Conservation (phyloP, 2,797 vertebrate genomes). For the Nyctalus aviator region DNA sequence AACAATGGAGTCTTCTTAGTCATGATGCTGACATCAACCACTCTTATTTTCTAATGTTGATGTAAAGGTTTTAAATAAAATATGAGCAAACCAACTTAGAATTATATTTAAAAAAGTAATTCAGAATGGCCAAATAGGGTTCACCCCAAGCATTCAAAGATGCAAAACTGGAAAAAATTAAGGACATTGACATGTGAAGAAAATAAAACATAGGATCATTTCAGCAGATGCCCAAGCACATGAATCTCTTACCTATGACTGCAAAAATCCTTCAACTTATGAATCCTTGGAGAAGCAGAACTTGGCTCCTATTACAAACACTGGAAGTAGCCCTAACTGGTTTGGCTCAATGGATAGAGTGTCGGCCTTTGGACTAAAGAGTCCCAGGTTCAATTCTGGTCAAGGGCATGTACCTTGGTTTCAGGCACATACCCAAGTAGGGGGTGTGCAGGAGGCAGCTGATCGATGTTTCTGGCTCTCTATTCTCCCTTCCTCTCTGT, state of each 20-base stretch:
- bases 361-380: too few species aligned
- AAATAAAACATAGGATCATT: not conserved
- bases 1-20: not conserved
- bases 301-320: not conserved
- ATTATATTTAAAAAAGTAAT: not conserved
- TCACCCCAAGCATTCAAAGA: not conserved
- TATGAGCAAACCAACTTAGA: not conserved
- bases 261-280: conserved; percentile 31
- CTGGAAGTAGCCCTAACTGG: not conserved
- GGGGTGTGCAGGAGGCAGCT: too few species aligned
- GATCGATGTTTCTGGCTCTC: too few species aligned
- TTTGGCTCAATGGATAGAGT: too few species aligned
- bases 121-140: not conserved
- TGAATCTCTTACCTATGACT: not conserved
- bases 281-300: not conserved
- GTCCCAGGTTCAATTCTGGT: too few species aligned
- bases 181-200: not conserved
- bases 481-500: too few species aligned
- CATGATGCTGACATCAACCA: not conserved
- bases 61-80: conserved; percentile 23
- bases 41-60: not conserved
- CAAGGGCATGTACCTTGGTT: too few species aligned
- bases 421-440: too few species aligned
- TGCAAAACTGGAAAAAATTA: conserved; percentile 1
- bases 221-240: not conserved